Conservation (phyloP, 1,140 invertebrate species). For the Heliconius melpomene region DNA sequence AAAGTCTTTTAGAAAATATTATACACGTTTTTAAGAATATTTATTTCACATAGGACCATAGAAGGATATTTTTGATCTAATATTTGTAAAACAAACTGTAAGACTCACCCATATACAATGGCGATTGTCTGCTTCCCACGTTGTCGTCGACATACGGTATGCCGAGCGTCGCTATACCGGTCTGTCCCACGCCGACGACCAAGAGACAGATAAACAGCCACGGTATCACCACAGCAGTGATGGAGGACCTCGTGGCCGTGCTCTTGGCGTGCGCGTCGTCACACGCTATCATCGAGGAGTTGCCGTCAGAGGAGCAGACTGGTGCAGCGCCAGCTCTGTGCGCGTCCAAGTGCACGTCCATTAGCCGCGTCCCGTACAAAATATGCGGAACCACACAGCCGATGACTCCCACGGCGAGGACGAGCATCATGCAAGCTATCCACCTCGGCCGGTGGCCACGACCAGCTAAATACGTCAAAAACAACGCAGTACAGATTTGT, state of each 20-base stretch:
- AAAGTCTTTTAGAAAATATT: neutral
- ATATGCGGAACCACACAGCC: conserved; percentile 93
- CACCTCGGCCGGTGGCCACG: conserved; percentile 97
- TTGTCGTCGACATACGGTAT: conserved; percentile 98
- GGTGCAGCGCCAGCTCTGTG: conserved; percentile 77
- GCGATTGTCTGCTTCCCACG: conserved; percentile 94
- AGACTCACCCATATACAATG: conserved; percentile 94
- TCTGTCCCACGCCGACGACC: conserved; percentile 95
- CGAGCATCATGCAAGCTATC: conserved; percentile 96
- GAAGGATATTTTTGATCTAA: neutral
- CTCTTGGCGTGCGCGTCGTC: conserved; percentile 67
- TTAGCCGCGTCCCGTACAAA: conserved; percentile 88
- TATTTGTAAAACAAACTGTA: conserved; percentile 19
- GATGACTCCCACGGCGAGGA: conserved; percentile 93
- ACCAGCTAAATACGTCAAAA: conserved; percentile 96
- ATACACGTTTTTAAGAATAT: neutral
- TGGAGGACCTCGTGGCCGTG: conserved; percentile 85
- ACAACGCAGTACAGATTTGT: conserved; percentile 92
- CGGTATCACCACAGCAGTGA: conserved; percentile 89
- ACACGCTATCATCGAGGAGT: conserved; percentile 53
- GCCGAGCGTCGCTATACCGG: conserved; percentile 94
- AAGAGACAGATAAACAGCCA: conserved; percentile 94
- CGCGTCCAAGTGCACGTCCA: conserved; percentile 84
- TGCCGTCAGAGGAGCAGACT: conserved; percentile 50
- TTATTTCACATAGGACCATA: neutral